These are phyloP conservation scores for Catostylus mosaicus DNA, from an alignment of 30 jellyfish, hydroid and myxozoan genomes.

Conservation along the genomic window DNA sequence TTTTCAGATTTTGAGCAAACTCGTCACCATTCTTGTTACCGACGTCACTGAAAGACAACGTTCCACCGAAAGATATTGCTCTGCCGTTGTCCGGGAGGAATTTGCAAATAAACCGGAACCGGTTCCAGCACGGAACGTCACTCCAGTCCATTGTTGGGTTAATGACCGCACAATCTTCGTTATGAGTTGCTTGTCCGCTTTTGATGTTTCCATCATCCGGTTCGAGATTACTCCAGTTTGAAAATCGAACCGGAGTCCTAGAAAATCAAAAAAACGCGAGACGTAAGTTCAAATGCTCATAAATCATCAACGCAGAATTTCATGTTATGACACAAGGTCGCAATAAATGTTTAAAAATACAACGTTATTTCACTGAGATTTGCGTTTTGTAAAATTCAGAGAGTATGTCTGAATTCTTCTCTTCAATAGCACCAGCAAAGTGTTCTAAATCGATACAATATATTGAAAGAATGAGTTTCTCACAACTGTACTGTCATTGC, in stretches of 20 bases:
- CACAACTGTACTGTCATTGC: too few relatives aligned
- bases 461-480: too few relatives aligned
- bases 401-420: too few relatives aligned
- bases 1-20: conserved; percentile 47
- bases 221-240: conserved; percentile 93
- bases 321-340: too few relatives aligned
- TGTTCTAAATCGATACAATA: too few relatives aligned
- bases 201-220: conserved; percentile 96
- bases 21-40: conserved; percentile 56
- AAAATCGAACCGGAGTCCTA: conserved; percentile 80
- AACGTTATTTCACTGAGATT: too few relatives aligned
- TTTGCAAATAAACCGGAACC: conserved; percentile 84
- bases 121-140: conserved; percentile 91
- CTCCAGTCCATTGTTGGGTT: conserved; percentile 93
- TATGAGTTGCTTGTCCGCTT: conserved; percentile 78
- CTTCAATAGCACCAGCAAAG: too few relatives aligned
- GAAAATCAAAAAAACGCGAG: background rate
- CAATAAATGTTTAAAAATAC: too few relatives aligned
- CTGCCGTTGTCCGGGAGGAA: conserved; percentile 70
- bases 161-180: conserved; percentile 95
- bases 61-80: conserved; percentile 86
- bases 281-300: background rate
- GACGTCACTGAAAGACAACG: conserved; percentile 66
- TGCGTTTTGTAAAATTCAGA: too few relatives aligned
- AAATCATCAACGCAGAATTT: too few relatives aligned